These are phyloP conservation scores for Apotomis capreana DNA, from an alignment of 2,888 invertebrate species.

Conservation along the genomic window DNA sequence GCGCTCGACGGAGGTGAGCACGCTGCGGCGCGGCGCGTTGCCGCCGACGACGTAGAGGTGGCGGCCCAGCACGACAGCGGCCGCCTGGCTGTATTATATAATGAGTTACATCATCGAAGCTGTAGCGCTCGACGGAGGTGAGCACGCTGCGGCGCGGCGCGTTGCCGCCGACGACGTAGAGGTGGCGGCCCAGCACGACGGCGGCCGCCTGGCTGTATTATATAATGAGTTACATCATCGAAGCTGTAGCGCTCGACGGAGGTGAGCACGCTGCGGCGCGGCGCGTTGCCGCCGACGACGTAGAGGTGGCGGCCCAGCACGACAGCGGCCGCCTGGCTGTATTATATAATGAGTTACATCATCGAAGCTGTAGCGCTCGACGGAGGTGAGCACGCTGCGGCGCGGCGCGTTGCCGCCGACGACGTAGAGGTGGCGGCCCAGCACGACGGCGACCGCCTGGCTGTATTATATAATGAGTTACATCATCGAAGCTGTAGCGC, in stretches of 20 bases:
- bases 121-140: conserved; percentile 88
- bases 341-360: too few species aligned
- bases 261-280: conserved; percentile 83
- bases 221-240: too few species aligned
- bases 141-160: conserved; percentile 88
- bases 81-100: too few species aligned
- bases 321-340: too few species aligned
- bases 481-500: too few species aligned
- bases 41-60: conserved; percentile 82
- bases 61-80: too few species aligned
- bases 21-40: background rate
- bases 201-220: too few species aligned
- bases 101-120: conserved; percentile 53
- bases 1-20: too few species aligned
- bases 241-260: conserved; percentile 88
- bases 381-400: conserved; percentile 84
- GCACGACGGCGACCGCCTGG: too few species aligned
- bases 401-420: too few species aligned
- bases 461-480: too few species aligned
- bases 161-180: conserved; percentile 92
- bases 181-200: conserved; percentile 85
- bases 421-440: too few species aligned
- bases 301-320: conserved; percentile 83
- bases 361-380: conserved; percentile 72
- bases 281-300: conserved; percentile 86